Conservation (phyloP, 2,888 invertebrate species). For the Deilephila elpenor region DNA sequence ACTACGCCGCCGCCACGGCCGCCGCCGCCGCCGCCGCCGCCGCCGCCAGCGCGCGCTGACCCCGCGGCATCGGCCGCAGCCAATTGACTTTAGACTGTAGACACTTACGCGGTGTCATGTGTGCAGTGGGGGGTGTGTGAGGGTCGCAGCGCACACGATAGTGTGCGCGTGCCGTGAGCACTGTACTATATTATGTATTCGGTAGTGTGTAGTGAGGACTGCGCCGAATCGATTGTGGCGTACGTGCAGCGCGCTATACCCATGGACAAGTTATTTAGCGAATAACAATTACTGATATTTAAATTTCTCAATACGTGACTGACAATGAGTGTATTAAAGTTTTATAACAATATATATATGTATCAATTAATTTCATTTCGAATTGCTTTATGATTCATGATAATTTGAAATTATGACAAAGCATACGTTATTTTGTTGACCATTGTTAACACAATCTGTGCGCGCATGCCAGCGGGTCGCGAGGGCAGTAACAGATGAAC, state of each 20-base stretch:
- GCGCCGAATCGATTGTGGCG: background rate
- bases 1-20: slow-evolving; percentile 35
- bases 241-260: background rate
- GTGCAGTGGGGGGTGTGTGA: background rate
- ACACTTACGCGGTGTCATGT: background rate
- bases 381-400: background rate
- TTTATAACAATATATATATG: background rate
- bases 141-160: background rate
- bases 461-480: no score
- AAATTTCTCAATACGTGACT: background rate
- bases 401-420: background rate
- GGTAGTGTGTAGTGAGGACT: background rate
- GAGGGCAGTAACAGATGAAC: no score
- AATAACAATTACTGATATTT: background rate
- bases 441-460: no score
- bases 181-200: background rate
- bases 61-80: no score
- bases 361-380: background rate
- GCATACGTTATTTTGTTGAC: background rate
- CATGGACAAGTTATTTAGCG: background rate
- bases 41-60: background rate
- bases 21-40: slow-evolving; percentile 7
- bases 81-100: background rate
- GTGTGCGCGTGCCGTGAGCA: background rate
- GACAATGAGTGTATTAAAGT: slow-evolving; percentile 19